Percentiles rank a stretch among this genome's conserved stretches.
Conservation (phyloP, 2,113 vertebrate species). For the Calonectris borealis region DNA sequence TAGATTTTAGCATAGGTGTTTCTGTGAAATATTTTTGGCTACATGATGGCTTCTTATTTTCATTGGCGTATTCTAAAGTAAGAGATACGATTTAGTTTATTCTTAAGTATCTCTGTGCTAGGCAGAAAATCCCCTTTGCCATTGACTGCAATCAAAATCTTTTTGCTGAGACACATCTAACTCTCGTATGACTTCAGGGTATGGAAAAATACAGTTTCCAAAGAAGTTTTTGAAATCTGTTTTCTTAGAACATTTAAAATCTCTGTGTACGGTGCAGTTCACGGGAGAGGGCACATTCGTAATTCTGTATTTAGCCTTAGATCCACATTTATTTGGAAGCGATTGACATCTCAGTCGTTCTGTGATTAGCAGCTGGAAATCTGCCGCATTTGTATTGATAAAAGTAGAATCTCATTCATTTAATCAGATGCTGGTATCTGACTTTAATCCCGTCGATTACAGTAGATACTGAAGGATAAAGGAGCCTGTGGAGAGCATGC, state of each 20-base stretch:
- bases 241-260: not conserved
- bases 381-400: not conserved
- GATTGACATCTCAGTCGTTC: not conserved
- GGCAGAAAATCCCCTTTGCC: not conserved
- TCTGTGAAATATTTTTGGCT: slow-evolving; percentile 30
- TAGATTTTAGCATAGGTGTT: not conserved
- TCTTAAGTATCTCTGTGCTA: not conserved
- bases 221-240: slow-evolving; percentile 16
- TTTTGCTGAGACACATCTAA: not conserved
- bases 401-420: not conserved
- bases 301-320: not conserved
- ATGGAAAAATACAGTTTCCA: not conserved
- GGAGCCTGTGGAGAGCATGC: not conserved
- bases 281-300: fast-evolving
- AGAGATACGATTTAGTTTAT: not conserved
- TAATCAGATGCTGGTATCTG: not conserved
- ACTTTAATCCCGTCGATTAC: not conserved
- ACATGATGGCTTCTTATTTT: not conserved
- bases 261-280: not conserved
- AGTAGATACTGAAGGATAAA: not conserved
- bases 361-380: not conserved
- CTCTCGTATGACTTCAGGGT: not conserved
- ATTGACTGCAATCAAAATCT: not conserved
- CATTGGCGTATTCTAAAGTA: not conserved
- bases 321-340: not conserved